Evolutionary conservation across 2,888 invertebrate species (phyloP), one percentile per base, ranked within the genome.

Genomic region (Tenodera sinensis): DNA sequence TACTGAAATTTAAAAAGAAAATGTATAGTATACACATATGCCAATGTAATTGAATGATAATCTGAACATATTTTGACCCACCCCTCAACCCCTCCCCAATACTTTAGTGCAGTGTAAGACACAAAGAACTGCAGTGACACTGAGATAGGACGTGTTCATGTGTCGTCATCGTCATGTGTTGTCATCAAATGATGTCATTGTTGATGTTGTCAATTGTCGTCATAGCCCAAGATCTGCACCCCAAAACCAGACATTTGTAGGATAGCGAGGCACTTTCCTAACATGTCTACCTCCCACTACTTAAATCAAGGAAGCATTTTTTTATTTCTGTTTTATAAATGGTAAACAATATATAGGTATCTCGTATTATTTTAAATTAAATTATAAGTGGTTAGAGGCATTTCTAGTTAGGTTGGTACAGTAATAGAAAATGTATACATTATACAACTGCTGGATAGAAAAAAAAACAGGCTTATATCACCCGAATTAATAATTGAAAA

Each of bases 381-480:
- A 88, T 85, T 83, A 87, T 84, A 81, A 88, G 88, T 89, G 88
- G 88, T 88, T 88, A 90, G 90, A 83, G 82, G 87, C 85, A 88
- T 89, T 89, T 90, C 83, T 90, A 90, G 90, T 88, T 90, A 90
- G 90, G 90, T 90, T 90, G 88, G 30, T 86, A 86, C 86, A 86
- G 47, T 89, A 90, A 89, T 89, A 90, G 88, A 81, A 90, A 86
- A 84, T 90, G 88, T 89, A 83, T 90, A 90, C 85, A 83, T 87
- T 83, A 84, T 90, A 82, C 83, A 90, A 88, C 34, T 54, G 85
- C 88, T 89, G 87, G 82, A 42, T 89, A 89, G 87, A 28, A 86
- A 86, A 85, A 42, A 71, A 71, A 71, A 71, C 54, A 86, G 81
- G 81, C 81, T 86, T 86, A 85, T 85, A 42, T 89, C 85, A 87